Conservation (phyloP, 2,113 vertebrate genomes). For the Haplotaxodon microlepis region DNA sequence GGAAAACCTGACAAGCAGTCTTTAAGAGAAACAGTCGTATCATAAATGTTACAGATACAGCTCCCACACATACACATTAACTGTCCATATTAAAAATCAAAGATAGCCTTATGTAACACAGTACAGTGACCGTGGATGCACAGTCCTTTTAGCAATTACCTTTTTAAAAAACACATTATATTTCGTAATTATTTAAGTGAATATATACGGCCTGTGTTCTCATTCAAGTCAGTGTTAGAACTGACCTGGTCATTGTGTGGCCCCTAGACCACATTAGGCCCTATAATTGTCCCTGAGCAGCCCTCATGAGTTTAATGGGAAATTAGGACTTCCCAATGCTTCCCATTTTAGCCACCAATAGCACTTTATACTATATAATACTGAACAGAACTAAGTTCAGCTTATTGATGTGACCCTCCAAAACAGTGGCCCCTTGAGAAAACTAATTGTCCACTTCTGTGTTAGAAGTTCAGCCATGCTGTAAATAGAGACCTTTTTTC, state of each 20-base stretch:
- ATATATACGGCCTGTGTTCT: not conserved
- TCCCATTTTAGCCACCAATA: not conserved
- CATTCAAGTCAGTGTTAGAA: not conserved
- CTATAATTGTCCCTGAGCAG: not conserved
- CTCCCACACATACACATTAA: not conserved
- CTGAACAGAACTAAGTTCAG: not conserved
- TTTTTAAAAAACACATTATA: not conserved
- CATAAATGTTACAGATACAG: not conserved
- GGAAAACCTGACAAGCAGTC: not conserved
- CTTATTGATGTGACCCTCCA: not conserved
- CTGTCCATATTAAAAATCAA: not conserved
- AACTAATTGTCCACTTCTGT: not conserved
- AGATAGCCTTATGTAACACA: not conserved
- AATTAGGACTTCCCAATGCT: not conserved
- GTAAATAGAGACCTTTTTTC: not conserved
- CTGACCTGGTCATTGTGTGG: not conserved
- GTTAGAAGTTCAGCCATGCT: not conserved
- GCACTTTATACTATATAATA: not conserved
- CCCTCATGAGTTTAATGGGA: not conserved
- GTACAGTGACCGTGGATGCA: not conserved
- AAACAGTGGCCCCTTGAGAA: not conserved
- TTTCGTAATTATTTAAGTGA: not conserved
- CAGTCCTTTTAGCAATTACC: not conserved
- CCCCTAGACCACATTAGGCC: not conserved
- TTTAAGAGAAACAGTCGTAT: not conserved